Base-by-base conservation (phyloP, 2,797 vertebrate species). In the Sylvia borin region DNA sequence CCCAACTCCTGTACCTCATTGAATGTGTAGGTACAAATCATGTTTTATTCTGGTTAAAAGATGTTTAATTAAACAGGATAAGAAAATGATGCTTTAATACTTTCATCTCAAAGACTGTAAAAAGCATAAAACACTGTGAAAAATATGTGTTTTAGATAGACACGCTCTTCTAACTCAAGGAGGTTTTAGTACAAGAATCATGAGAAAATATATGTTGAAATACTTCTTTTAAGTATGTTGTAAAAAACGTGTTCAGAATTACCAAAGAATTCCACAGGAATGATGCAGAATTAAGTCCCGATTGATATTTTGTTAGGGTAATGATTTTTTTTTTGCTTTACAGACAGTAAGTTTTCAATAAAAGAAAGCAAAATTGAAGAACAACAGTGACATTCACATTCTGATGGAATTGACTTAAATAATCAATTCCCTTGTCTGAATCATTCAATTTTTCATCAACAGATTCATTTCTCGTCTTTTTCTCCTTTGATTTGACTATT, bases 401-500 rank as follows among this genome's bases (percentile, higher is more conserved):
- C 85, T 91, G 96, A 91, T 94, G 85, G 90, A 91, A 86, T 96
- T 86, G 91, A 89, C 89, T 95, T 92, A 90, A 91, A 94, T 91
- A 95, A 95, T 89, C 76, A 95, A 85, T 91, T 82, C 77, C 55
- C 71, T 91, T 87, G 76, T 87, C 89, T 97, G 93, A 94, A 91
- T 93, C 58, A 92, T 92, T 94, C 78, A 75, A 68, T 60, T 93
- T 87, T 94, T 95, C 80, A 95, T 94, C 84, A 91, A 82, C 71
- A 96, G 84, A 91, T 81, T 80, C 27, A 81, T 89, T 90, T 80
- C 1, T 89, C 25, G 84, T 83, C n/a, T 87, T 50, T 89, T 77
- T 81, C 66, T 22, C 15, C 25, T 65, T 95, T 96, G 95, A 97
- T 97, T 96, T 94, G 92, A 86, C 93, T 96, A 91, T 96, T 95